Evolutionary conservation across 37 sponge, comb jelly and placozoan genomes (phyloP), one percentile per base, ranked within the genome.

Genomic region (Aplysina aerophoba): DNA sequence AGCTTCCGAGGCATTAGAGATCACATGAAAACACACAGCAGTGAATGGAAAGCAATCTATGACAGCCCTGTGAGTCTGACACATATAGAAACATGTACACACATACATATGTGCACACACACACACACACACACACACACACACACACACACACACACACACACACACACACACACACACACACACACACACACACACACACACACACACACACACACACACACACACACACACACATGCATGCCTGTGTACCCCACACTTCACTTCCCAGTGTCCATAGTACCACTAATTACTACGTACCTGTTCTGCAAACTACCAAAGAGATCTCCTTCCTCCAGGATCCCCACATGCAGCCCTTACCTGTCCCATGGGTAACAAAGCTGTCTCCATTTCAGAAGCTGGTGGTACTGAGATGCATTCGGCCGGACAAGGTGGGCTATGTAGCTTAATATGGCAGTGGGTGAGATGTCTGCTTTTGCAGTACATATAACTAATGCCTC

Each of bases 391-490:
- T 99, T 81, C 97, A 97, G 85, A 92, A 93, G 80, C 73, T 99
- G 82, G 55, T 97, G 15, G 66, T 95, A 0, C 85, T 97, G 28
- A 83, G 99, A 39, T 95, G 95, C 82, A 83, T 99, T 36, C 82
- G 99, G 21, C 97, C 99, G 34, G 99, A 99, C 69, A 96, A 96
- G 82, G 96, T 98, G 27, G 24, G 36, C 38, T 54, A 44, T 8
- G 8, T 3, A 11, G 50, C 3, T 11, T 3, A 44, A 44, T 8
- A n/a, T n/a, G n/a, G n/a, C 50, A 44, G 50, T 44, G 50, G 50
- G 50, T 44, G 50, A n/a, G n/a, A n/a, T n/a, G n/a, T n/a, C n/a
- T n/a, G n/a, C n/a, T n/a, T n/a, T n/a, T n/a, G n/a, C n/a, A n/a
- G n/a, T n/a, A n/a, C n/a, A n/a, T n/a, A n/a, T n/a, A n/a, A n/a